Evolutionary conservation across 2,113 vertebrate genomes (phyloP).

Genomic region (Puma concolor): DNA sequence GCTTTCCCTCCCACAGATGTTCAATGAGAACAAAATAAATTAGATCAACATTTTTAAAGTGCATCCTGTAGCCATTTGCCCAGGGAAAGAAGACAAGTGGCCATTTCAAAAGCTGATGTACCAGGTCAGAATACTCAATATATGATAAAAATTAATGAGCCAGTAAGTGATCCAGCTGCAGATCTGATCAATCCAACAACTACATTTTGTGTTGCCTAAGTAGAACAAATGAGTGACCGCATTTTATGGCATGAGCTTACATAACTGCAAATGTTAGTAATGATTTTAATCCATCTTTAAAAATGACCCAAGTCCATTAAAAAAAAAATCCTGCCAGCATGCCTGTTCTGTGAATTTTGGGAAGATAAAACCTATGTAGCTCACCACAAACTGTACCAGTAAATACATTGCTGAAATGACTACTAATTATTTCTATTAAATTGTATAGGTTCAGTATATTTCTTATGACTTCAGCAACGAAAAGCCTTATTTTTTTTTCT

Average conservation of each 20-base stretch:
- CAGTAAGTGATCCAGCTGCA: constrained; percentile 74
- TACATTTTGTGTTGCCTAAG: constrained; percentile 31
- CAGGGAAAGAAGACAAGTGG: constrained; percentile 70
- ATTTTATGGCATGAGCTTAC: constrained; percentile 23
- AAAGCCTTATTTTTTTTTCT: not conserved
- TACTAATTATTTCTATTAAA: constrained; percentile 24
- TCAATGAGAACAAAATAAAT: constrained; percentile 71
- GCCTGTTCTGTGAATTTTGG: constrained; percentile 41
- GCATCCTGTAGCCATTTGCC: constrained; percentile 63
- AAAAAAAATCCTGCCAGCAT: constrained; percentile 29
- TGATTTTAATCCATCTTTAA: constrained; percentile 67
- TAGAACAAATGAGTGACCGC: constrained; percentile 68
- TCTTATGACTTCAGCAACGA: not conserved
- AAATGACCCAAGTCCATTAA: constrained; percentile 46
- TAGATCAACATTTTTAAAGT: constrained; percentile 62
- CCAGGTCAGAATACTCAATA: constrained; percentile 75
- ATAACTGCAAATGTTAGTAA: constrained; percentile 51
- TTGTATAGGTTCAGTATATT: not conserved
- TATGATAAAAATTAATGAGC: constrained; percentile 81
- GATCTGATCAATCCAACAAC: constrained; percentile 67
- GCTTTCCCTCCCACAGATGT: constrained; percentile 65
- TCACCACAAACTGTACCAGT: not conserved
- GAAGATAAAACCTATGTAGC: constrained; percentile 7
- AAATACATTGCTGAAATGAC: constrained; percentile 22
- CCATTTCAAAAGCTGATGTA: constrained; percentile 69